phyloP scores from a whole-genome alignment of 2,113 vertebrate genomes.

The Cyprinodon variegatus region DNA sequence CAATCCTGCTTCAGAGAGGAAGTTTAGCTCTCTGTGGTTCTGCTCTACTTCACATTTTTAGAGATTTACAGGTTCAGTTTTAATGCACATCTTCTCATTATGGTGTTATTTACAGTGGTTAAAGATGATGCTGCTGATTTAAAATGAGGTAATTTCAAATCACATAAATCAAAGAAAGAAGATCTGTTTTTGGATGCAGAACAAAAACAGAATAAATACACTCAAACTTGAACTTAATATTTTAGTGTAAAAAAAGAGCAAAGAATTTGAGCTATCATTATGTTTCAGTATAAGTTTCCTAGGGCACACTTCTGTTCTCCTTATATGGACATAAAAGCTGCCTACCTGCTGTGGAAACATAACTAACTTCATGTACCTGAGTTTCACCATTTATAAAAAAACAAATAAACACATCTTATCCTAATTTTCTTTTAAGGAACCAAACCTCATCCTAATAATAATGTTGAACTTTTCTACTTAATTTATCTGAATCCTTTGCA shows the following conservation, averaged over 20 bases:
- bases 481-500: too few relatives aligned
- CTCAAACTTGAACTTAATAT: not conserved
- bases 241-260: not conserved
- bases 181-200: not conserved
- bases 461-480: not conserved
- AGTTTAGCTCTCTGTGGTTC: not conserved
- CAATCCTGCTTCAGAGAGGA: conserved; percentile 11
- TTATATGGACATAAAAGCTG: not conserved
- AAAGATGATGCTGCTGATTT: not conserved
- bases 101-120: not conserved
- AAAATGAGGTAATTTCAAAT: not conserved
- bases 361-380: too few relatives aligned
- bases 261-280: not conserved
- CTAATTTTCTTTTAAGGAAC: not conserved
- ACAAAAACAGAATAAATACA: not conserved
- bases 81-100: not conserved
- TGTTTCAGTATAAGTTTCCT: not conserved
- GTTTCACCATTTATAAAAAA: not conserved
- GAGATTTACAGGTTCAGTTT: not conserved
- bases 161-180: not conserved
- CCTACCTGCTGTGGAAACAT: not conserved
- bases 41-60: fast-evolving
- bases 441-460: not conserved
- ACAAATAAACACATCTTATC: not conserved
- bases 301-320: too few relatives aligned